Percentiles rank a stretch among this genome's conserved stretches.
phyloP scores from a whole-genome alignment of 2,888 invertebrate species.

The Diabrotica balteata region DNA sequence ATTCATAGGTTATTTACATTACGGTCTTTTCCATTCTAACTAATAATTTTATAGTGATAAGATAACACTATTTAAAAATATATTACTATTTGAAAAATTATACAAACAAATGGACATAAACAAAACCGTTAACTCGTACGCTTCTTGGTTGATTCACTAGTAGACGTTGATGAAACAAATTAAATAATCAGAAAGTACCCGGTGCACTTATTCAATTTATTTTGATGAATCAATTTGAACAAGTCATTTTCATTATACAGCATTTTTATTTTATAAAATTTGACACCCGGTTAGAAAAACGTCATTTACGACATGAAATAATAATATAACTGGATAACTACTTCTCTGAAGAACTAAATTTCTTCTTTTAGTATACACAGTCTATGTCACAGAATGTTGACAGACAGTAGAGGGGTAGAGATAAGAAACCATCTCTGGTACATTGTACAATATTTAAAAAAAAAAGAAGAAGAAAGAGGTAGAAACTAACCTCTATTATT shows the following conservation, averaged over 20 bases:
- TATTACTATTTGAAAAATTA: constrained; percentile 14
- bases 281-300: constrained; percentile 15
- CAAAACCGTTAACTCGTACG: constrained; percentile 6
- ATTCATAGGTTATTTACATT: constrained; percentile 14
- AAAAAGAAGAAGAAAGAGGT: no score
- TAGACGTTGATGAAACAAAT: constrained; percentile 38
- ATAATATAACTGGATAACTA: no score
- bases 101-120: constrained; percentile 7
- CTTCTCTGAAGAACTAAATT: no score
- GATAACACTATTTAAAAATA: constrained; percentile 34
- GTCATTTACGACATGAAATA: no score
- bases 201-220: constrained; percentile 56
- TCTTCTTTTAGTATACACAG: no score
- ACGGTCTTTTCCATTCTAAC: constrained; percentile 17
- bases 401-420: no score
- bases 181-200: constrained; percentile 48
- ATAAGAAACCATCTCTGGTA: no score
- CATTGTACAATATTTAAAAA: no score
- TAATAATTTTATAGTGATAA: constrained; percentile 41
- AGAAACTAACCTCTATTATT: no score
- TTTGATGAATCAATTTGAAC: constrained; percentile 51
- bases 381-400: no score
- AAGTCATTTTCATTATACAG: constrained; percentile 35
- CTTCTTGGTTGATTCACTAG: constrained; percentile 8
- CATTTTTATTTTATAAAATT: not conserved